Percentiles rank a stretch among this genome's conserved stretches.
Conservation (phyloP, 2,797 vertebrate species). For the Eutrigla gurnardus region DNA sequence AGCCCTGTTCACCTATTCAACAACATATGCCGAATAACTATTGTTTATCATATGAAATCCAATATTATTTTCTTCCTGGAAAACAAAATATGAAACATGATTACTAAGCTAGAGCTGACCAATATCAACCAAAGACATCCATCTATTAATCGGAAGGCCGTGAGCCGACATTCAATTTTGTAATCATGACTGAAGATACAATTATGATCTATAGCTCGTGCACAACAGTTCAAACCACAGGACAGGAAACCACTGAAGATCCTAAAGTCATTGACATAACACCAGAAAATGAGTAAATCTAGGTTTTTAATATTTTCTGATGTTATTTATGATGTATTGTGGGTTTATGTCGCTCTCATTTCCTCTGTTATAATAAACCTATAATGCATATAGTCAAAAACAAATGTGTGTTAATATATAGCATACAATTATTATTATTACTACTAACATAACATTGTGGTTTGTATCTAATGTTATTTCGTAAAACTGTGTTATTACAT, state of each 20-base stretch:
- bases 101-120: too few species aligned
- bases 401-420: not conserved
- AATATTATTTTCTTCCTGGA: too few species aligned
- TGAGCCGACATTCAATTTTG: not conserved
- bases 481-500: not conserved
- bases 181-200: not conserved
- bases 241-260: not conserved
- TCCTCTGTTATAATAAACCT: not conserved
- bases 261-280: not conserved
- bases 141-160: too few species aligned
- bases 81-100: too few species aligned
- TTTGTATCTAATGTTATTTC: not conserved
- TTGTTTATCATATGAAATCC: too few species aligned
- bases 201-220: not conserved
- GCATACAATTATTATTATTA: not conserved
- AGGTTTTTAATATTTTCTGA: not conserved
- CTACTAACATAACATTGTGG: not conserved
- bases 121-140: too few species aligned
- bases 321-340: not conserved
- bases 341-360: not conserved
- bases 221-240: not conserved
- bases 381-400: not conserved
- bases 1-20: too few species aligned
- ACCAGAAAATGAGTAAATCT: not conserved
- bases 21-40: too few species aligned